phyloP scores from a whole-genome alignment of 2,888 invertebrate species.

The Exephanes ischioxanthus region DNA sequence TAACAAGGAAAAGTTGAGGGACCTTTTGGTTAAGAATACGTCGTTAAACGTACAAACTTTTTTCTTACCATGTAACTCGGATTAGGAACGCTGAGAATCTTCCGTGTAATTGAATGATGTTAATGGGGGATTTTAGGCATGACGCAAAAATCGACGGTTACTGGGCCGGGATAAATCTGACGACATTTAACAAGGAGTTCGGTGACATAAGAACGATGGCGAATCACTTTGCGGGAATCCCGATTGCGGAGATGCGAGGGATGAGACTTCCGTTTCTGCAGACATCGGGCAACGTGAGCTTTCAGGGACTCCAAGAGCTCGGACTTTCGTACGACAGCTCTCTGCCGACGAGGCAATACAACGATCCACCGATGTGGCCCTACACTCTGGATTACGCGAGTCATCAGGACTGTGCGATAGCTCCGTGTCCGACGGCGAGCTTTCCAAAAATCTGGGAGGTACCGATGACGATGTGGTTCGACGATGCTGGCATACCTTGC shows the following conservation, averaged over 20 bases:
- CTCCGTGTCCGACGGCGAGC: constrained; percentile 87
- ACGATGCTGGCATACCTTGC: constrained; percentile 85
- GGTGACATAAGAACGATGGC: constrained; percentile 81
- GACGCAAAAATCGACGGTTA: constrained; percentile 73
- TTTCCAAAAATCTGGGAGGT: constrained; percentile 89
- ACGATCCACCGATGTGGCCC: constrained; percentile 87
- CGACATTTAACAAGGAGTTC: constrained; percentile 81
- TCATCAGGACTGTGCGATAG: constrained; percentile 87
- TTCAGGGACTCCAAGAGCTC: constrained; percentile 86
- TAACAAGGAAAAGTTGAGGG: no score
- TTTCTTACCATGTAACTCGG: no score
- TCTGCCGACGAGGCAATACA: constrained; percentile 86
- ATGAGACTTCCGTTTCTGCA: constrained; percentile 87
- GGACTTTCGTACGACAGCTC: constrained; percentile 88
- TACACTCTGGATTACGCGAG: constrained; percentile 89
- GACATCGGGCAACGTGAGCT: constrained; percentile 87
- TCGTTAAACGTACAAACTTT: not conserved
- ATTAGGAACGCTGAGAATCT: not conserved
- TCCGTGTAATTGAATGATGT: not conserved
- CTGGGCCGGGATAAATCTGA: constrained; percentile 79
- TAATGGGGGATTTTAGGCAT: constrained; percentile 52
- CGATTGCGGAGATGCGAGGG: constrained; percentile 78
- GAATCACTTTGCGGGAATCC: constrained; percentile 82
- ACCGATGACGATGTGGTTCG: constrained; percentile 88
- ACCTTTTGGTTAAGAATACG: not conserved